Percentiles rank a stretch among this genome's conserved stretches.
Evolutionary conservation across 2,113 vertebrate genomes (phyloP).

Genomic region (Cinclus mexicanus): DNA sequence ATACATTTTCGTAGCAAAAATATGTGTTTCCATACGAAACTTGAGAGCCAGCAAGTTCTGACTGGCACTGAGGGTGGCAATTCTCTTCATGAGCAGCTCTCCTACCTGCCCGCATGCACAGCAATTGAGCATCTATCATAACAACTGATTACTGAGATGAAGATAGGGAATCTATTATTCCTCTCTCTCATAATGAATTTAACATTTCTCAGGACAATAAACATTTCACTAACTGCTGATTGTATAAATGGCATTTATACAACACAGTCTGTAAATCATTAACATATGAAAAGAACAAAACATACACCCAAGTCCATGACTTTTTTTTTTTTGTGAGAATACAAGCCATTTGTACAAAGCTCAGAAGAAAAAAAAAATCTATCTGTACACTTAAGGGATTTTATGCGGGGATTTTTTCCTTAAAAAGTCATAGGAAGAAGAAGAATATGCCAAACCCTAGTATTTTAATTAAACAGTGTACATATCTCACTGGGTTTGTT

Average conservation of each 20-base stretch:
- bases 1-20: background rate
- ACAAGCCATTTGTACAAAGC: background rate
- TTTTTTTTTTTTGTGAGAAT: background rate
- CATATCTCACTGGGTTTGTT: background rate
- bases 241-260: background rate
- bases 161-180: conserved; percentile 7
- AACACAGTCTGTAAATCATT: conserved; percentile 5
- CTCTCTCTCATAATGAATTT: conserved; percentile 24
- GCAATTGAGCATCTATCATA: background rate
- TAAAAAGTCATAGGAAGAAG: background rate
- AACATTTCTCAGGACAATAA: conserved; percentile 42
- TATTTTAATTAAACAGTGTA: conserved; percentile 47
- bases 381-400: background rate
- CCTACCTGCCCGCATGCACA: background rate
- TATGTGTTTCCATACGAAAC: background rate
- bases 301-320: background rate
- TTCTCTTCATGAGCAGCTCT: background rate
- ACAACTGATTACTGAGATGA: conserved; percentile 1
- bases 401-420: background rate
- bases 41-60: background rate
- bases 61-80: background rate
- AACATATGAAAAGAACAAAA: background rate
- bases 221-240: conserved; percentile 51
- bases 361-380: background rate
- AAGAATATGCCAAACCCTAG: background rate